These are phyloP conservation scores for Dolichoris vasculosae DNA, from an alignment of 1,140 invertebrate genomes.

Conservation along the genomic window DNA sequence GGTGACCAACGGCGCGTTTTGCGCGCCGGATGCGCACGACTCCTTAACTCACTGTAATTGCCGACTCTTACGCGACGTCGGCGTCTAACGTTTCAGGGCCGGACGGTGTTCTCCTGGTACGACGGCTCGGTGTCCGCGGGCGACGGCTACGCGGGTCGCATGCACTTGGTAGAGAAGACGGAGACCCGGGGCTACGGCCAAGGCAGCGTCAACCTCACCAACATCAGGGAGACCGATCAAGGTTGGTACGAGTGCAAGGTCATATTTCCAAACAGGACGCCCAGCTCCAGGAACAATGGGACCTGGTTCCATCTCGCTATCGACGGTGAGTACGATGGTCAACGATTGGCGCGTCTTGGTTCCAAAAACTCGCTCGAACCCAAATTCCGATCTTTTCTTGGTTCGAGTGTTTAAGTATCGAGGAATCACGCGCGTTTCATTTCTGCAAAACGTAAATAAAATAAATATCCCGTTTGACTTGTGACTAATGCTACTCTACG, in stretches of 20 bases:
- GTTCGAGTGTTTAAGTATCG: too few relatives aligned
- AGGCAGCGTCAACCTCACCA: slow-evolving; percentile 92
- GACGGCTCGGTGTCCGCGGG: slow-evolving; percentile 81
- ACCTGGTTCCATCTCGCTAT: slow-evolving; percentile 91
- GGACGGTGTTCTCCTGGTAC: slow-evolving; percentile 86
- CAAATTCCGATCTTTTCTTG: too few relatives aligned
- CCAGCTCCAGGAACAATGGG: slow-evolving; percentile 87
- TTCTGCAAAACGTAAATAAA: too few relatives aligned
- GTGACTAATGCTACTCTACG: too few relatives aligned
- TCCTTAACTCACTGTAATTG: slow-evolving; percentile 40
- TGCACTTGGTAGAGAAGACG: slow-evolving; percentile 77
- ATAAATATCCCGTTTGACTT: too few relatives aligned
- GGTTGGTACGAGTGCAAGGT: slow-evolving; percentile 95
- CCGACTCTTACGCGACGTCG: neutral
- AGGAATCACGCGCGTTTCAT: too few relatives aligned
- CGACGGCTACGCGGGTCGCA: slow-evolving; percentile 84
- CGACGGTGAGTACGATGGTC: slow-evolving; percentile 79
- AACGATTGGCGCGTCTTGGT: neutral
- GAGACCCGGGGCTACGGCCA: slow-evolving; percentile 77
- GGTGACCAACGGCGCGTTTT: neutral
- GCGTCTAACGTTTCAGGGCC: slow-evolving; percentile 76
- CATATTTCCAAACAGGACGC: slow-evolving; percentile 90
- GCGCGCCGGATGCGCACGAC: slow-evolving; percentile 19
- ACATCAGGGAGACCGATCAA: slow-evolving; percentile 89
- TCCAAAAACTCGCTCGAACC: too few relatives aligned